These are phyloP conservation scores for Hesperia comma DNA, from an alignment of 2,888 invertebrate species.

Conservation along the genomic window DNA sequence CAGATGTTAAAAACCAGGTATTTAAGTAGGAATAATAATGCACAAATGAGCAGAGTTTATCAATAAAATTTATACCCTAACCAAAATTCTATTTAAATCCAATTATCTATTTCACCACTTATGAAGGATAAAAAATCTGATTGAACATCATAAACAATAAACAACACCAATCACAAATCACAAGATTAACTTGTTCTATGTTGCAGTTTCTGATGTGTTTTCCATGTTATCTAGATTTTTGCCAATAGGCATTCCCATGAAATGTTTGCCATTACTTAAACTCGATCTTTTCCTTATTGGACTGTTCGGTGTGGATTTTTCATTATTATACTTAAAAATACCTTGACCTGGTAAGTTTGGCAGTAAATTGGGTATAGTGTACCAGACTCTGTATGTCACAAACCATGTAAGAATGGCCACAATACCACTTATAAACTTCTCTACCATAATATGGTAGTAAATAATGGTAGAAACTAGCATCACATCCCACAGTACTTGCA, in stretches of 20 bases:
- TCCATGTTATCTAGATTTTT: conserved; percentile 66
- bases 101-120: background rate
- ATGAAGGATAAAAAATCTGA: background rate
- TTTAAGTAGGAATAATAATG: background rate
- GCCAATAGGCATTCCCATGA: conserved; percentile 92
- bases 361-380: conserved; percentile 84
- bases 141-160: conserved; percentile 12
- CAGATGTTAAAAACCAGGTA: background rate
- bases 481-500: conserved; percentile 96
- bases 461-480: conserved; percentile 96
- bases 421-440: conserved; percentile 95
- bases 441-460: conserved; percentile 98
- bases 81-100: background rate
- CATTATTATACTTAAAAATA: conserved; percentile 89
- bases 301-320: conserved; percentile 60
- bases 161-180: conserved; percentile 6
- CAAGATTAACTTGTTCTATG: conserved; percentile 45
- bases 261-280: conserved; percentile 82
- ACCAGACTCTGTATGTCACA: conserved; percentile 93
- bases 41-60: background rate
- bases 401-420: conserved; percentile 95
- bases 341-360: conserved; percentile 91
- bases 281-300: conserved; percentile 69
- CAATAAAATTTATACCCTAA: background rate
- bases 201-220: conserved; percentile 61